These are phyloP conservation scores for Melanotaenia trifasciata DNA, from an alignment of 2,797 vertebrate species.

Conservation along the genomic window DNA sequence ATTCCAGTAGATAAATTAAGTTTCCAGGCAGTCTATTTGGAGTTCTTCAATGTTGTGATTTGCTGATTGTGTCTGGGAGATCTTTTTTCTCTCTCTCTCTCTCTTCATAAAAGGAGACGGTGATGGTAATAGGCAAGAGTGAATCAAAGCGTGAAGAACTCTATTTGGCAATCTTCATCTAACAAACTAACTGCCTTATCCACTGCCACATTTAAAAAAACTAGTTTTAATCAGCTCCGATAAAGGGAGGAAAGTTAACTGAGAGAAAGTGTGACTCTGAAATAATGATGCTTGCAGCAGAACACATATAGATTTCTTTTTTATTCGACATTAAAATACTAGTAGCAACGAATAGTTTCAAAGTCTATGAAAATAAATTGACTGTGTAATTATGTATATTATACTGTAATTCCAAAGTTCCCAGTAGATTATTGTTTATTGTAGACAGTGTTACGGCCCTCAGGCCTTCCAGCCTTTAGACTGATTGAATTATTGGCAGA, in stretches of 20 bases:
- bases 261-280: background rate
- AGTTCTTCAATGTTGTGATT: conserved; percentile 9
- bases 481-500: no score
- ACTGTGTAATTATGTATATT: background rate
- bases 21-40: background rate
- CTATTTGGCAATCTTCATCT: conserved; percentile 76
- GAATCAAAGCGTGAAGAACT: conserved; percentile 76
- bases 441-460: no score
- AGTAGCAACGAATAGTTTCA: background rate
- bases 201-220: conserved; percentile 75
- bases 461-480: no score
- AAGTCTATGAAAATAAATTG: background rate
- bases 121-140: conserved; percentile 69
- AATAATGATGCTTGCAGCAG: background rate
- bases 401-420: background rate
- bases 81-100: background rate
- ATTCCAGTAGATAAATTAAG: conserved; percentile 5
- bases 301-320: background rate
- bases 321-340: background rate
- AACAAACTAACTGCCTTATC: conserved; percentile 76
- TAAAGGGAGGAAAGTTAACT: conserved; percentile 65
- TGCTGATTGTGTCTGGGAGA: background rate
- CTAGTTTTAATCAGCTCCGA: conserved; percentile 74
- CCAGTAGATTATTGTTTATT: no score
- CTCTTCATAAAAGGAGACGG: conserved; percentile 43